These are phyloP conservation scores for Exaiptasia diaphana DNA, from an alignment of 64 coral and sea anemone species.

Conservation along the genomic window DNA sequence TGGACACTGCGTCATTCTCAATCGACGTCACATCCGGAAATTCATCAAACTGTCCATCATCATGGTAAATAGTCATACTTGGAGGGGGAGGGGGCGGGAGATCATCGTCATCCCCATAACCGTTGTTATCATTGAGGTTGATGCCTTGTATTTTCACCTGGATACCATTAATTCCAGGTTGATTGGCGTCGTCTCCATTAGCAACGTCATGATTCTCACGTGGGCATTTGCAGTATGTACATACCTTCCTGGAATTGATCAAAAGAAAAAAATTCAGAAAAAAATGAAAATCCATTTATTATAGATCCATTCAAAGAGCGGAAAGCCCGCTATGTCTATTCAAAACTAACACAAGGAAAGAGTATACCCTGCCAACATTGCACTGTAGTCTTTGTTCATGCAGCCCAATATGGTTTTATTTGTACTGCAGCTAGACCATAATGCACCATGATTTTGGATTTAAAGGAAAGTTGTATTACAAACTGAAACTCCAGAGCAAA, in stretches of 20 bases:
- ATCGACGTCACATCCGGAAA: conserved; percentile 23
- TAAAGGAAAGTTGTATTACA: no score
- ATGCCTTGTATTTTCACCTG: conserved; percentile 74
- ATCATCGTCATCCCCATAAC: conserved; percentile 43
- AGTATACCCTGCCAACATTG: no score
- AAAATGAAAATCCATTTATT: no score
- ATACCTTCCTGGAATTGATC: conserved; percentile 68
- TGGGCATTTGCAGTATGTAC: conserved; percentile 79
- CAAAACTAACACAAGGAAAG: no score
- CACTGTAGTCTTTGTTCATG: no score
- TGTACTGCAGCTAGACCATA: no score
- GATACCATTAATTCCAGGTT: conserved; percentile 54
- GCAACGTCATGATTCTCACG: conserved; percentile 76
- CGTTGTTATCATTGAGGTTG: conserved; percentile 44
- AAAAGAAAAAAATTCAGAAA: not conserved
- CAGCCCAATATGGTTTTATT: no score
- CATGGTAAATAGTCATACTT: conserved; percentile 11
- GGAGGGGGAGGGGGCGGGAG: conserved; percentile 66
- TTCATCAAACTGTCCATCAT: conserved; percentile 20
- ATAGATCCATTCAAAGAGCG: no score
- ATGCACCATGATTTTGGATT: no score
- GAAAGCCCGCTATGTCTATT: no score
- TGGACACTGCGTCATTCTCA: conserved; percentile 18
- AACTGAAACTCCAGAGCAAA: no score
- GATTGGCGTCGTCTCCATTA: conserved; percentile 33